Conservation (phyloP, 1,140 invertebrate genomes). For the Phthorimaea operculella region DNA sequence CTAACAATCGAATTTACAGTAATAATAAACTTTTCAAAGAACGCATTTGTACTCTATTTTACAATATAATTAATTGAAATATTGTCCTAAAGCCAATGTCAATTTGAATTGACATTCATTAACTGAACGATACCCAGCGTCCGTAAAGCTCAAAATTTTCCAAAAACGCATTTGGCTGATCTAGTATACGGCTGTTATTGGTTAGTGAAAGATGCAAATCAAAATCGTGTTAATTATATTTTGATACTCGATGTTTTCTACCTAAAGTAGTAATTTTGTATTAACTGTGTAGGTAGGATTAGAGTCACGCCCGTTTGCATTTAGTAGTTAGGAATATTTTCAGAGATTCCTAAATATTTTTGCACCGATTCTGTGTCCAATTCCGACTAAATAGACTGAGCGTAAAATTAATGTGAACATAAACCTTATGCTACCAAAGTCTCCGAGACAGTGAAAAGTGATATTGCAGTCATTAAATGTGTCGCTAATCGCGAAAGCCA, state of each 20-base stretch:
- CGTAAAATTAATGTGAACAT: not conserved
- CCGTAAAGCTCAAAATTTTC: conserved; percentile 50
- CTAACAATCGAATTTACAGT: no score
- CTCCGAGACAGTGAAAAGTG: conserved; percentile 33
- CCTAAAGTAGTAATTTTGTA: conserved; percentile 58
- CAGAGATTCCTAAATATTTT: not conserved
- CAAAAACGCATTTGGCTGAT: conserved; percentile 60
- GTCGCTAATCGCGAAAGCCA: not conserved
- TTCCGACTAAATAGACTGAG: conserved; percentile 16
- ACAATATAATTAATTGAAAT: no score
- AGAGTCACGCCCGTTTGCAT: conserved; percentile 45
- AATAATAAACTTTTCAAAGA: no score
- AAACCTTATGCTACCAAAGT: conserved; percentile 29
- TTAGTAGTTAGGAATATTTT: conserved; percentile 32
- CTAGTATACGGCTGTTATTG: conserved; percentile 67
- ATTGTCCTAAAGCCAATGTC: no score
- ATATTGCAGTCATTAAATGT: conserved; percentile 25
- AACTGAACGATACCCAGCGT: conserved; percentile 33
- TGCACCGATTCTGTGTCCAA: conserved; percentile 4
- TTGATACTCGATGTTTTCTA: conserved; percentile 67
- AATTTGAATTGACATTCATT: conserved; percentile 27
- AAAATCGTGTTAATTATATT: conserved; percentile 64
- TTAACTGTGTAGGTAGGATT: conserved; percentile 51
- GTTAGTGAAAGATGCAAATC: conserved; percentile 65
- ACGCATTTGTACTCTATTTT: no score